Base-by-base conservation (phyloP, 2,888 invertebrate species). In the Lepidochrysops patricia region DNA sequence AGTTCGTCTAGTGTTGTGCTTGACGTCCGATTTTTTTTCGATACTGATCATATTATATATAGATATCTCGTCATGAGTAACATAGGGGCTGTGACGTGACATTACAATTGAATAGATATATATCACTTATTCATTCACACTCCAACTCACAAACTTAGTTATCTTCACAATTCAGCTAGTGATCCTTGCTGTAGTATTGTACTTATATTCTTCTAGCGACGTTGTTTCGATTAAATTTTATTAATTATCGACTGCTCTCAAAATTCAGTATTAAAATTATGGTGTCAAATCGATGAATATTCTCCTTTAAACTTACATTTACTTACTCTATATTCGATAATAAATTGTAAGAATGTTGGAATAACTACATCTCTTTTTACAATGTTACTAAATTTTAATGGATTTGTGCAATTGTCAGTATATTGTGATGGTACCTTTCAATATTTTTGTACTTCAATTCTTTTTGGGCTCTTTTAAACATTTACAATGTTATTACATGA, bases 401-500 rank as follows among this genome's bases (percentile, higher is more conserved):
- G 9, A 52, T 15, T 29, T 54, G 27, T 7, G 15, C 12, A 9
- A 54, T 52, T 27, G 27, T 13, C 1, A 12, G 29, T 13, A 52
- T 7, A 52, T 23, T 26, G 50, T 52, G 29, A 29, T 52, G 15
- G 13, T 19, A 23, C 7, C 29, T 29, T 29, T 7, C 4, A 23
- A 29, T 54, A 54, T 54, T 54, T 54, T 54, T 54, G 54, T 54
- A 54, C 12, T 9, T 19, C 4, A 1, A 29, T 15, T 13, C 29
- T 26, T 27, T 52, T n/a, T 29, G 15, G 9, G 1, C 4, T 15
- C 9, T 32, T 54, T 54, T 15, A 4, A 52, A 29, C 15, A 32
- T 32, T 54, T 54, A 54, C 54, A 54, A 54, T 54, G 29, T 54
- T 50, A 50, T 50, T n/a, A 15, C 9, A 52, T 29, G 4, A 9